These are phyloP conservation scores for Triops cancriformis DNA, from an alignment of 1,140 invertebrate species.

Conservation along the genomic window DNA sequence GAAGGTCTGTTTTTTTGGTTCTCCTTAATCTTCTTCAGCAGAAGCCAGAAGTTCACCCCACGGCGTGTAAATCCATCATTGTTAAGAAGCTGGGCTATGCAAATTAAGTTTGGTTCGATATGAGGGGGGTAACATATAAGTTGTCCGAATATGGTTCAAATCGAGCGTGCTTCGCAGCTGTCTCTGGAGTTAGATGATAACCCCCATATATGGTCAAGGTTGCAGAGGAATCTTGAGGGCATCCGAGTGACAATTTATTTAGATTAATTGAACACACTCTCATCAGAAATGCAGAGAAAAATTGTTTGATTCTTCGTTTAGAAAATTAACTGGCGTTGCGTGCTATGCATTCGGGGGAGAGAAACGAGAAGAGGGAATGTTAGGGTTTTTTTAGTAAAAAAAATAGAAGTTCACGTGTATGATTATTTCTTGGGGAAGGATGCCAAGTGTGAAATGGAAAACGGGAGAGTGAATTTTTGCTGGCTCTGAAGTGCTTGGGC, in stretches of 20 bases:
- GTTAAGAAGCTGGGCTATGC: neutral
- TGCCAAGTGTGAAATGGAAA: constrained; percentile 6
- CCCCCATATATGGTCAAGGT: neutral
- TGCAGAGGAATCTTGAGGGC: neutral
- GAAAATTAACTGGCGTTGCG: neutral
- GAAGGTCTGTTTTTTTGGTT: neutral
- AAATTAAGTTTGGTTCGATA: neutral
- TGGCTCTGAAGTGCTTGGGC: neutral
- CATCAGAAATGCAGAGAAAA: neutral
- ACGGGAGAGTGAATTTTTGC: neutral
- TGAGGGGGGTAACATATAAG: neutral
- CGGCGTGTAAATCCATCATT: constrained; percentile 3
- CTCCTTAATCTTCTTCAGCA: neutral
- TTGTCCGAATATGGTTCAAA: neutral
- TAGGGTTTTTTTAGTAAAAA: neutral
- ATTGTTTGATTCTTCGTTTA: neutral
- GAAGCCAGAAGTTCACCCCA: neutral
- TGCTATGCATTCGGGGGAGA: neutral
- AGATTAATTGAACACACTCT: neutral
- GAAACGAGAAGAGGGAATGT: neutral
- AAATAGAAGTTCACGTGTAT: neutral
- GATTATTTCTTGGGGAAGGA: neutral
- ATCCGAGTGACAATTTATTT: neutral
- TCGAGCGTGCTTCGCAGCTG: neutral
- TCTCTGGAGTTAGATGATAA: constrained; percentile 3